Conservation (phyloP, 2,888 invertebrate genomes). For the Nomada fabriciana region DNA sequence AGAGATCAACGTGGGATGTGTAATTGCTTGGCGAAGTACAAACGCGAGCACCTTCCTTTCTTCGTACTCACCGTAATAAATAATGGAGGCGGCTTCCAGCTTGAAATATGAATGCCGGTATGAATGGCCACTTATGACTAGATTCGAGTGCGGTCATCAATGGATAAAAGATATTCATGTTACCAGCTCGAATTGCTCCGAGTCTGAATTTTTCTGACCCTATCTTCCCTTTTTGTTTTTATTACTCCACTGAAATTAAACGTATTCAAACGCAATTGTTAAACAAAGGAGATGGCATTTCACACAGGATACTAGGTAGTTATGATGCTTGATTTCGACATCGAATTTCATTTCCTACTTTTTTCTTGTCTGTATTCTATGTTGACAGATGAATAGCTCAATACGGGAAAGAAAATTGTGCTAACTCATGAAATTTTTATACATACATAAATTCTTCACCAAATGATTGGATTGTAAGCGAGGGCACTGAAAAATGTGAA, state of each 20-base stretch:
- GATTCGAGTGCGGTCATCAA: slow-evolving; percentile 64
- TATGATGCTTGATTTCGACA: neutral
- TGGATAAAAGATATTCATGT: slow-evolving; percentile 68
- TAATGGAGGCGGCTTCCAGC: slow-evolving; percentile 63
- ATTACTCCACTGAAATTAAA: slow-evolving; percentile 44
- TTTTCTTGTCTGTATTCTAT: no score
- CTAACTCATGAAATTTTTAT: no score
- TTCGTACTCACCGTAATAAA: slow-evolving; percentile 68
- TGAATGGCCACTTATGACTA: slow-evolving; percentile 72
- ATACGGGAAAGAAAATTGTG: no score
- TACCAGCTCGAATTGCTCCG: slow-evolving; percentile 59
- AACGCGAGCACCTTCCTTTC: slow-evolving; percentile 57
- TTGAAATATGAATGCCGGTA: slow-evolving; percentile 69
- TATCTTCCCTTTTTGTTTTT: slow-evolving; percentile 31
- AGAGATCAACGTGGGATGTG: slow-evolving; percentile 65
- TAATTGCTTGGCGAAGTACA: slow-evolving; percentile 68
- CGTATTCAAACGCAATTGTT: slow-evolving; percentile 32
- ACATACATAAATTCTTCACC: no score
- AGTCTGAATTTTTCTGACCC: slow-evolving; percentile 26
- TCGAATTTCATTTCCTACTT: neutral
- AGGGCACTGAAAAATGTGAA: no score
- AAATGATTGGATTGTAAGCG: no score
- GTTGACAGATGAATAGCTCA: no score
- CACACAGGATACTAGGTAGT: slow-evolving; percentile 22
- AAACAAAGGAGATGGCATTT: neutral